A percentile compares a stretch with the other conserved stretches of the same genome.
Evolutionary conservation across 2,888 invertebrate species (phyloP).

Genomic region (Metallyticus violacea): DNA sequence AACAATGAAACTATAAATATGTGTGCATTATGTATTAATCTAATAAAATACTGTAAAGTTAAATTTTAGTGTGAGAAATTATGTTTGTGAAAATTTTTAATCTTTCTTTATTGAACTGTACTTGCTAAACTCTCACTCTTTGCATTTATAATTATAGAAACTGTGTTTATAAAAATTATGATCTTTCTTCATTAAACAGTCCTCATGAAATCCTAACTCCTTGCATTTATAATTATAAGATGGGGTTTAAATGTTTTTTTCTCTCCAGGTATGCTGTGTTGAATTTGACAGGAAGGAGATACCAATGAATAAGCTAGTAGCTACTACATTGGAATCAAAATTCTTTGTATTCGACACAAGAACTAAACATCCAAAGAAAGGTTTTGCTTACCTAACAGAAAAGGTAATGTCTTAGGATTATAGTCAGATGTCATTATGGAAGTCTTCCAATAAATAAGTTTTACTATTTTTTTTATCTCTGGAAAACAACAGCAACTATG

Average conservation of each 20-base stretch:
- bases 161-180: too few species aligned
- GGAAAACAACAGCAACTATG: too few species aligned
- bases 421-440: too few species aligned
- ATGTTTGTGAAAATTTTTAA: too few species aligned
- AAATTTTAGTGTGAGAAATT: too few species aligned
- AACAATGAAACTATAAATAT: too few species aligned
- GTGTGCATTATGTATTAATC: too few species aligned
- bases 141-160: neutral
- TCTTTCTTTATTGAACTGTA: too few species aligned
- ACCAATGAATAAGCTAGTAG: constrained; percentile 90
- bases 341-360: constrained; percentile 86
- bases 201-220: neutral
- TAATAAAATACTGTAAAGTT: too few species aligned
- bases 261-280: constrained; percentile 64
- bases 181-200: too few species aligned
- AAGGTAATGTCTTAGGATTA: constrained; percentile 48
- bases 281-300: constrained; percentile 94
- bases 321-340: constrained; percentile 87
- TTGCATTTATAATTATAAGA: neutral
- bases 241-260: neutral
- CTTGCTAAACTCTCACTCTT: neutral
- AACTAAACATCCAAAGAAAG: constrained; percentile 82
- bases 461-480: too few species aligned
- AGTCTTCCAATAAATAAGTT: too few species aligned
- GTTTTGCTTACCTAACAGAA: constrained; percentile 66